phyloP scores from a whole-genome alignment of 2,888 invertebrate species.

The Diplazon laetatorius region DNA sequence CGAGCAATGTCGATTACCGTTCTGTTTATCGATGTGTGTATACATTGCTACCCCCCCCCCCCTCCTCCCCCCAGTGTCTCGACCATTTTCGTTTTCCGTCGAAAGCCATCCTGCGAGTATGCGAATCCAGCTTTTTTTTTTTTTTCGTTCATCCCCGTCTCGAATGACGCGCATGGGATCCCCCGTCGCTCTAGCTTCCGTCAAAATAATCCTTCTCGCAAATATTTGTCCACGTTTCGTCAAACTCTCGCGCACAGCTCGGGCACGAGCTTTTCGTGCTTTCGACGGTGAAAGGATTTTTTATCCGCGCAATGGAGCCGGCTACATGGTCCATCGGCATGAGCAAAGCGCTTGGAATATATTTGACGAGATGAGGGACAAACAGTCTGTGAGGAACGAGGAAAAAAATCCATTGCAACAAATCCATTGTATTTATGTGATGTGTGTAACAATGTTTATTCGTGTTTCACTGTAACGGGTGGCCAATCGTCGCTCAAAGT shows the following conservation, averaged over 20 bases:
- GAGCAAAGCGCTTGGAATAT: conserved; percentile 31
- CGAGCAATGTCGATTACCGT: conserved; percentile 44
- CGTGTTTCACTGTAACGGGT: too few relatives aligned
- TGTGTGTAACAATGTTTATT: too few relatives aligned
- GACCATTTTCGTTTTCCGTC: background rate
- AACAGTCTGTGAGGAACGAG: background rate
- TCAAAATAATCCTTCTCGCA: conserved; percentile 56
- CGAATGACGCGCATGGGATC: background rate
- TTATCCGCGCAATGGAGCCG: conserved; percentile 8
- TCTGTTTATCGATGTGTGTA: conserved; percentile 43
- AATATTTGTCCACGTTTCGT: conserved; percentile 61
- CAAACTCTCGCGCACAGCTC: conserved; percentile 37
- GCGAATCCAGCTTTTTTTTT: conserved; percentile 25
- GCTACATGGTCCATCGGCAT: background rate
- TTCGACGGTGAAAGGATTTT: conserved; percentile 50
- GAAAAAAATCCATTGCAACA: too few relatives aligned
- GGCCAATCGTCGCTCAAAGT: too few relatives aligned
- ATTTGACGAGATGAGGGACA: background rate
- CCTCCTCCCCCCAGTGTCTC: background rate
- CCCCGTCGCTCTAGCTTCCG: conserved; percentile 21
- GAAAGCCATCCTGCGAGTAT: conserved; percentile 22
- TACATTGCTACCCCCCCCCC: conserved; percentile 28
- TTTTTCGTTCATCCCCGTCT: conserved; percentile 11
- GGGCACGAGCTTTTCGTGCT: conserved; percentile 22
- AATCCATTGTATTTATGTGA: too few relatives aligned